These are phyloP conservation scores for Zaprionus camerounensis DNA, from an alignment of 1,140 invertebrate species.

Conservation along the genomic window DNA sequence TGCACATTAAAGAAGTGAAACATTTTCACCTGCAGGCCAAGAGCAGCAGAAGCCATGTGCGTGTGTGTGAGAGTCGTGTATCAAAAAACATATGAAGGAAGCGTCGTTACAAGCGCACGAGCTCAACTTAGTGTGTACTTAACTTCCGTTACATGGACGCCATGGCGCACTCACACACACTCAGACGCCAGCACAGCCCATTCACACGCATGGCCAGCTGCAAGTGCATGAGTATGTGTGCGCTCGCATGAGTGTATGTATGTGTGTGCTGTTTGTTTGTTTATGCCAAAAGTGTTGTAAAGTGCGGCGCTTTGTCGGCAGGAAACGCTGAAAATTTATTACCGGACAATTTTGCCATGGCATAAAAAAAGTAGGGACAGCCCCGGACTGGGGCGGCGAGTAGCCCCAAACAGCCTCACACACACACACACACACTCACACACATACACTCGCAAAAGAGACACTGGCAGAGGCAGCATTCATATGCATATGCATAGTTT, in stretches of 20 bases:
- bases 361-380: constrained; percentile 61
- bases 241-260: background rate
- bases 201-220: constrained; percentile 72
- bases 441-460: background rate
- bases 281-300: constrained; percentile 82
- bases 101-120: constrained; percentile 77
- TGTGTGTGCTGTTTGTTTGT: constrained; percentile 68
- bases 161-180: constrained; percentile 17
- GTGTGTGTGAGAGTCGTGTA: constrained; percentile 47
- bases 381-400: constrained; percentile 6
- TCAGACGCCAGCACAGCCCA: constrained; percentile 37
- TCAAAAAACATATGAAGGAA: constrained; percentile 82
- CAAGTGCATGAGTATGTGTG: constrained; percentile 12
- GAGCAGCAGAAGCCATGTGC: constrained; percentile 29
- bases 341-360: constrained; percentile 78
- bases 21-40: constrained; percentile 74
- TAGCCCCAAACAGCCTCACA: constrained; percentile 3
- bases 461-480: constrained; percentile 31
- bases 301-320: constrained; percentile 81
- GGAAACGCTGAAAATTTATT: constrained; percentile 82
- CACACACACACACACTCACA: constrained; percentile 27
- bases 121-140: constrained; percentile 83
- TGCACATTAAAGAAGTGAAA: constrained; percentile 43
- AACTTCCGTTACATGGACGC: constrained; percentile 79
- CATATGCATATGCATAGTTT: constrained; percentile 80